Base-by-base conservation (phyloP, 2,888 invertebrate genomes). In the Agriotes lineatus region DNA sequence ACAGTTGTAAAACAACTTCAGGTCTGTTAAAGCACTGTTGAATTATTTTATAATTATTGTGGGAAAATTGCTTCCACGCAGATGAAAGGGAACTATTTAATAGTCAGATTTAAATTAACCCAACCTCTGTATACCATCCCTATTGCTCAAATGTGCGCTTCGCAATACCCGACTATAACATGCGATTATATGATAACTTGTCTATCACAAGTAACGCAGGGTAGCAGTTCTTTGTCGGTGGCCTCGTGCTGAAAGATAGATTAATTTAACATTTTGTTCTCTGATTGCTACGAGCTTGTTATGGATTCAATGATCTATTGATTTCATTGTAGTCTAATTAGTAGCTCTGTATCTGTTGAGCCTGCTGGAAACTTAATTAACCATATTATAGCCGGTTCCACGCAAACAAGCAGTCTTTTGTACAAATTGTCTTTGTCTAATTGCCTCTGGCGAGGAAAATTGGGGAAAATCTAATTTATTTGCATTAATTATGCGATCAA, bases 401-500 rank as follows among this genome's bases (percentile, higher is more conserved):
- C 14, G 56, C 57, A 64, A 64, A 64, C 44, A 56, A 30, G 64
- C 64, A 56, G 35, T 57, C 56, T 57, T 64, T 44, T n/a, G 4
- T 3, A 7, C 4, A 3, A 7, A 25, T 3, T 25, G 4, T 25
- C 7, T 25, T 64, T 37, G 44, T 57, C 18, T 30, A 48, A 64
- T 45, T 56, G 64, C 45, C 64, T 45, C 57, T 48, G 56, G 22
- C 14, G 45, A 12, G 42, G 57, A 64, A 56, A 56, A 44, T 64
- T 45, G 48, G 57, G 54, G 64, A 25, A 57, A 57, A 63, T 39
- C 44, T 44, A 63, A 63, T 63, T 54, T 45, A 44, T 56, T 63
- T 56, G 56, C 56, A 63, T 63, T 63, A 56, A 56, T 54, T 60
- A 60, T 60, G 45, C 59, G 59, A 60, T 60, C 59, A 60, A 48